Percentiles rank a stretch among this genome's conserved stretches.
phyloP scores from a whole-genome alignment of 1,140 invertebrate genomes.

The Eumeta japonica region DNA sequence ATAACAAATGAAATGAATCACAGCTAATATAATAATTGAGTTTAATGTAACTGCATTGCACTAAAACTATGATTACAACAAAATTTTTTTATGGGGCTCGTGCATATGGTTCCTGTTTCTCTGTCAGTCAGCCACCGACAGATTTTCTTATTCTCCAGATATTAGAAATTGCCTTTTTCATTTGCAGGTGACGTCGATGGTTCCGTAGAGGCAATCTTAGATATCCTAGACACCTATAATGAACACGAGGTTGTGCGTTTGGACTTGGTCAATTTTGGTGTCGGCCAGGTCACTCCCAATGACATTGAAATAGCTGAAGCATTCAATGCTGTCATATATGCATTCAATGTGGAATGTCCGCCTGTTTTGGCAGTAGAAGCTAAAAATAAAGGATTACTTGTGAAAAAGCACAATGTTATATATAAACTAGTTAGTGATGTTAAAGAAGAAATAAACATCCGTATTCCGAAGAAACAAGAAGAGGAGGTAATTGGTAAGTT shows the following conservation, averaged over 20 bases:
- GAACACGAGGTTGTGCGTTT: constrained; percentile 72
- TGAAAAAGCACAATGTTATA: constrained; percentile 82
- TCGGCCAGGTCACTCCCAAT: constrained; percentile 79
- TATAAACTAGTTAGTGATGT: constrained; percentile 90
- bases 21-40: too few species aligned
- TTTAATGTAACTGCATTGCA: too few species aligned
- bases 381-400: constrained; percentile 56
- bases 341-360: constrained; percentile 74
- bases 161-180: too few species aligned
- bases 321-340: constrained; percentile 83
- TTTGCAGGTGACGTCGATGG: constrained; percentile 75
- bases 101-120: background rate
- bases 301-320: constrained; percentile 84
- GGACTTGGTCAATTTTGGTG: constrained; percentile 85
- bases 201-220: constrained; percentile 90
- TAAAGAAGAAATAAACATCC: constrained; percentile 73
- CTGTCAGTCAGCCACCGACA: too few species aligned
- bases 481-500: constrained; percentile 76
- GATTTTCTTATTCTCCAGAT: too few species aligned
- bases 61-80: too few species aligned
- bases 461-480: constrained; percentile 68
- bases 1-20: too few species aligned
- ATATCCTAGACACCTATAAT: constrained; percentile 87
- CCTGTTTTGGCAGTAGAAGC: constrained; percentile 44
- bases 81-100: too few species aligned